Evolutionary conservation across 2,797 vertebrate genomes (phyloP), one percentile per base, ranked within the genome.

Genomic region (Limosa lapponica): DNA sequence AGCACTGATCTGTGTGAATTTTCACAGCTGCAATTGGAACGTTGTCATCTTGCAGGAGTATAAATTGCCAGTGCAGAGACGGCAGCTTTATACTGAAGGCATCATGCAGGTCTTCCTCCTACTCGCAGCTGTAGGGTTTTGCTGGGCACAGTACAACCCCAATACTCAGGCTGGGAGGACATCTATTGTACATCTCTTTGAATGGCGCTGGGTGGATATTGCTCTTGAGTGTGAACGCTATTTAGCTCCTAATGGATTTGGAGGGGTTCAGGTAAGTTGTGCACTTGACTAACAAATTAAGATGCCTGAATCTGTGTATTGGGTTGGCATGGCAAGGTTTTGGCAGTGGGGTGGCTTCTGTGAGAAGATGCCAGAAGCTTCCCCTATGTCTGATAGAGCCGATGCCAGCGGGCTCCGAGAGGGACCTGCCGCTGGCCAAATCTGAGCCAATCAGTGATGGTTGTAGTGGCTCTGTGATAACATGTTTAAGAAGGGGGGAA

Each of bases 151-250:
- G 72, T 98, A 98, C 82, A 72, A 96, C 94, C 98, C 99, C 1
- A 93, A 99, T 13, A 96, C 93, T 84, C 59, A 20, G 6, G 4
- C 59, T 30, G 59, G 37, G 8, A 62, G 37, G 59, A 98, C 98
- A 0, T 93, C 99, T 69, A 98, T 99, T 2, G 99, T 99, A 8
- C 99, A 99, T 77, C 98, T 99, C 91, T 99, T 99, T 73, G 99
- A 99, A 72, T 99, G 99, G 99, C 98, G 98, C 72, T 99, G 99
- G 99, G 96, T 34, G 0, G 99, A 99, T 87, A 98, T 99, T 28
- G 99, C 99, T 58, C 97, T 87, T 10, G 99, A 99, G 92, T 99
- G 99, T 74, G 99, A 99, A 64, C 97, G 98, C 77, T 99, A 98
- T 64, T 94, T 99, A 87, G 99, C 95, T 93, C 99, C 99, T 15